These are phyloP conservation scores for Ceratina australensis DNA, from an alignment of 1,140 invertebrate genomes.

Conservation along the genomic window DNA sequence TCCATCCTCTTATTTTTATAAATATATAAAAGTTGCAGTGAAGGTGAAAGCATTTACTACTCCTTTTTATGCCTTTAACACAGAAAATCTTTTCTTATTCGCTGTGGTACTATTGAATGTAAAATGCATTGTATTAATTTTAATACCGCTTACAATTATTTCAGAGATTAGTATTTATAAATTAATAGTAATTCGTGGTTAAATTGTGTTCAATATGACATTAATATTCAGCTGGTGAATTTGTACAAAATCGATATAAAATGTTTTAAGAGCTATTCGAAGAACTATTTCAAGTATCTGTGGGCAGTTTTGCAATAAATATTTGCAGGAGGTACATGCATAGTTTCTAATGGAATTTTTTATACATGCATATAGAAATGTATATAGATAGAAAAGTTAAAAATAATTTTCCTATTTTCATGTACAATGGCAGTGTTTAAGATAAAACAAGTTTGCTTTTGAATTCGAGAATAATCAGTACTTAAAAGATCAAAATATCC, in stretches of 20 bases:
- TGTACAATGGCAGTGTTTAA: slow-evolving; percentile 42
- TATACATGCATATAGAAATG: slow-evolving; percentile 29
- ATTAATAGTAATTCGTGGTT: slow-evolving; percentile 31
- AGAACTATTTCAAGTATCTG: slow-evolving; percentile 34
- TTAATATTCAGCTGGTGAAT: slow-evolving; percentile 28
- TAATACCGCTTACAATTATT: slow-evolving; percentile 49
- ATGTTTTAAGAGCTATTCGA: slow-evolving; percentile 29
- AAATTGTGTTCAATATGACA: slow-evolving; percentile 33
- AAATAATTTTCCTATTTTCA: slow-evolving; percentile 24
- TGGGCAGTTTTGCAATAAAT: slow-evolving; percentile 38
- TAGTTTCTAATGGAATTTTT: slow-evolving; percentile 16
- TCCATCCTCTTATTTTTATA: slow-evolving; percentile 39
- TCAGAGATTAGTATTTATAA: slow-evolving; percentile 34
- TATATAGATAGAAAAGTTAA: slow-evolving; percentile 34
- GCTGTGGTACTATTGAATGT: slow-evolving; percentile 26
- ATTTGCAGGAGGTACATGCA: slow-evolving; percentile 37
- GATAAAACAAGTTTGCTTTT: neutral
- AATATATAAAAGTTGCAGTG: slow-evolving; percentile 51
- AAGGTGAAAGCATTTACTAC: slow-evolving; percentile 45
- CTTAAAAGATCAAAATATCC: neutral
- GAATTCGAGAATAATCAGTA: neutral
- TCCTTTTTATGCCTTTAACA: slow-evolving; percentile 31
- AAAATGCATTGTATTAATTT: slow-evolving; percentile 34
- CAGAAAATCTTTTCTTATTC: slow-evolving; percentile 39
- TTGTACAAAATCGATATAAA: slow-evolving; percentile 57